Conservation (phyloP, 2,888 invertebrate genomes). For the Melanostoma scalare region DNA sequence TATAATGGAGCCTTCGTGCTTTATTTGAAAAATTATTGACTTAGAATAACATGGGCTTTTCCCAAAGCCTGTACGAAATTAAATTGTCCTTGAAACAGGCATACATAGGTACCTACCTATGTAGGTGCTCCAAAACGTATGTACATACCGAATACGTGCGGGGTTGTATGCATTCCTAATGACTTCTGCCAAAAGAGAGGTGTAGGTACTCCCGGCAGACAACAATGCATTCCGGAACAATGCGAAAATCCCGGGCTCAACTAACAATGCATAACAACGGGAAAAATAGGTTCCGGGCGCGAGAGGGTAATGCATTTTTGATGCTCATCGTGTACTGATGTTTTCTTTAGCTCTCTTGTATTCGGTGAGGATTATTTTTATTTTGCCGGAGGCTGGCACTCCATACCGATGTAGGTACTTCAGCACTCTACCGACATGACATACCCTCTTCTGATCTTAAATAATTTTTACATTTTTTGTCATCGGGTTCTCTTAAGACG, state of each 20-base stretch:
- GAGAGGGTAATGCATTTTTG: constrained; percentile 69
- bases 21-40: constrained; percentile 62
- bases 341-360: constrained; percentile 44
- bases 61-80: constrained; percentile 18
- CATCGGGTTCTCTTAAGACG: constrained; percentile 58
- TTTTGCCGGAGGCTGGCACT: constrained; percentile 8
- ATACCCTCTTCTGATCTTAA: constrained; percentile 48
- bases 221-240: constrained; percentile 69
- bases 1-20: constrained; percentile 56
- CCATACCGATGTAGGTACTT: not conserved
- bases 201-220: constrained; percentile 49
- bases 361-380: constrained; percentile 57
- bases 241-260: constrained; percentile 51
- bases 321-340: constrained; percentile 62
- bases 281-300: constrained; percentile 48
- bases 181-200: constrained; percentile 55
- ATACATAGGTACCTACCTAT: not conserved
- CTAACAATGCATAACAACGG: constrained; percentile 69
- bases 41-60: not conserved
- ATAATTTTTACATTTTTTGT: constrained; percentile 62
- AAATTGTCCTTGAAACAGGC: constrained; percentile 56
- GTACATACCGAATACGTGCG: constrained; percentile 34
- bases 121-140: constrained; percentile 38
- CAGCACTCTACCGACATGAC: not conserved
- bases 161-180: constrained; percentile 63